Evolutionary conservation across 2,888 invertebrate genomes (phyloP).

Genomic region (Cephonodes hylas): DNA sequence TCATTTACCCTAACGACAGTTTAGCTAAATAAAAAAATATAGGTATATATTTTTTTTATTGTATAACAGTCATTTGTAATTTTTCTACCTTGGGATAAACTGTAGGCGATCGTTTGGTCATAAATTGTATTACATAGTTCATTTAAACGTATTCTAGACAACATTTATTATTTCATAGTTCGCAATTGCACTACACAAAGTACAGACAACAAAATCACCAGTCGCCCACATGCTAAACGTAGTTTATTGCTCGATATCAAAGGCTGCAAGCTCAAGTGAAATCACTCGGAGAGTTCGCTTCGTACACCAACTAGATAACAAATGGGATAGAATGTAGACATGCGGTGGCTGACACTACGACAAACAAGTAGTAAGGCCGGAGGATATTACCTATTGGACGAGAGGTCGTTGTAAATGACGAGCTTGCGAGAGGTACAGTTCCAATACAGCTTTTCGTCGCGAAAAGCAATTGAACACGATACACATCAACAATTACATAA

Average conservation of each 20-base stretch:
- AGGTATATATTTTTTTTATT: conserved; percentile 44
- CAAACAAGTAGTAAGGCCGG: neutral
- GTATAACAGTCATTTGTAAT: conserved; percentile 70
- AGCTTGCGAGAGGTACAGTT: neutral
- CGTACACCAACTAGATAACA: neutral
- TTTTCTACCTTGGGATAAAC: conserved; percentile 60
- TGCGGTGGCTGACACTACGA: neutral
- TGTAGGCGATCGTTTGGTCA: conserved; percentile 65
- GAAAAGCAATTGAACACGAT: neutral
- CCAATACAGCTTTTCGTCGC: neutral
- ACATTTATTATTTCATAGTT: conserved; percentile 27
- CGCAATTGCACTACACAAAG: conserved; percentile 14
- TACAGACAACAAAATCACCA: conserved; percentile 14
- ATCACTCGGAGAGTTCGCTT: neutral
- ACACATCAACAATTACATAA: neutral
- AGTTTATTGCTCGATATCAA: neutral
- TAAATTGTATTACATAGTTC: conserved; percentile 27
- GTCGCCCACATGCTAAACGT: conserved; percentile 15
- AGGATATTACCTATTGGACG: neutral
- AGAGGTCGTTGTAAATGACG: neutral
- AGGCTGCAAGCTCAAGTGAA: neutral
- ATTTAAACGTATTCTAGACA: conserved; percentile 41
- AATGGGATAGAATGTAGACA: neutral
- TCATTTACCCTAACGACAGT: conserved; percentile 68
- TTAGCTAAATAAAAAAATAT: conserved; percentile 80